Evolutionary conservation across 2,888 invertebrate species (phyloP), one percentile per base, ranked within the genome.

Genomic region (Drosophila lutescens): DNA sequence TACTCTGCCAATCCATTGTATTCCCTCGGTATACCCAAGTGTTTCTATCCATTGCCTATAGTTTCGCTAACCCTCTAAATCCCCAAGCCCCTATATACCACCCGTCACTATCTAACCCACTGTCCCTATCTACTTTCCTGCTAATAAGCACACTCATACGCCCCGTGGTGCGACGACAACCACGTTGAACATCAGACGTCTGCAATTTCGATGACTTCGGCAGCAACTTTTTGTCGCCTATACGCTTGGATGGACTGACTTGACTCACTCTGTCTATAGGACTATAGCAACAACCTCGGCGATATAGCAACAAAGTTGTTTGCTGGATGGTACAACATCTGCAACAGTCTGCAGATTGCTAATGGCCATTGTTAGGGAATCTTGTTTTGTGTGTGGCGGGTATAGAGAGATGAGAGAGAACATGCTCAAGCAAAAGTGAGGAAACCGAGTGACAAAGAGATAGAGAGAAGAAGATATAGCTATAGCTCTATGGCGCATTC

Each of bases 281-380:
- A 34, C 36, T 57, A 36, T 50, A 36, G 47, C 32, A 47, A 17
- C 9, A 36, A 44, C 7, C n/a, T 17, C 26, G 7, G 26, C 26
- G 57, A n/a, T 51, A 49, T 34, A 36, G 50, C 69, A 41, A 47
- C 67, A 20, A 23, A 32, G 61, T 58, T 66, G 50, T 51, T 70
- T 70, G 40, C 40, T 7, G 30, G 49, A 34, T 70, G 61, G n/a
- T 40, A 40, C 66, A 57, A 77, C 68, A 76, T 74, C 66, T 71
- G 63, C 77, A 76, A 78, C 72, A 63, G 68, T 72, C 59, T 54
- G 65, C 70, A 76, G 70, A 76, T 79, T 66, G 78, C 80, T 81
- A 79, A 79, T 79, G 70, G 76, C 80, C 76, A 79, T 76, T 80
- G 82, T 79, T 82, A 74, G 82, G 68, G 82, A 78, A 78, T 82